Percentiles rank a stretch among this genome's conserved stretches.
Conservation (phyloP, 2,797 vertebrate genomes). For the Melanitta fusca region DNA sequence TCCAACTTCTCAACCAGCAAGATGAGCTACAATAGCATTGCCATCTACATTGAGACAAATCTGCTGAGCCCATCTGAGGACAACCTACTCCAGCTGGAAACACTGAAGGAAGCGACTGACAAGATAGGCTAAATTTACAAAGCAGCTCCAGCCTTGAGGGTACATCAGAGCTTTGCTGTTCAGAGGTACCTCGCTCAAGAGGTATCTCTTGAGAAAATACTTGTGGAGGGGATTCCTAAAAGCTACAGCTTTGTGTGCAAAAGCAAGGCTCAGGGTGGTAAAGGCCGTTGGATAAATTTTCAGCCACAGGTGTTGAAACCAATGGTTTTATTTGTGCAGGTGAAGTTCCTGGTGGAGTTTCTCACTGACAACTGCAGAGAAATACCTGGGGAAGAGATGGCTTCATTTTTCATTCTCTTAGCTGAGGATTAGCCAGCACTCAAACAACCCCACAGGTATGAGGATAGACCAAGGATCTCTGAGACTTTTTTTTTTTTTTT, state of each 20-base stretch:
- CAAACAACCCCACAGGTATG: background rate
- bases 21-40: constrained; percentile 87
- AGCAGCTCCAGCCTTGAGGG: background rate
- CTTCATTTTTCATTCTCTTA: no score
- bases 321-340: no score
- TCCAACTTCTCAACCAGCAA: constrained; percentile 79
- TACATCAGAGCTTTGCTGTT: background rate
- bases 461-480: background rate
- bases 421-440: background rate
- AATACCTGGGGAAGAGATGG: background rate
- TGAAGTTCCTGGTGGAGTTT: background rate
- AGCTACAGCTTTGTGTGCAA: background rate
- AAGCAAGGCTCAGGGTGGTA: background rate
- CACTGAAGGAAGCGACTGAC: constrained; percentile 45
- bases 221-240: background rate
- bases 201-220: background rate
- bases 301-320: background rate
- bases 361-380: background rate
- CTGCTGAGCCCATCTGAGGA: background rate
- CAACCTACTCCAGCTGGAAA: background rate
- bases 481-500: no score
- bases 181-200: background rate
- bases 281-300: background rate
- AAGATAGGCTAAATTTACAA: constrained; percentile 78
- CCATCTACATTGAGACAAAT: constrained; percentile 81